Conservation (phyloP, 2,797 vertebrate genomes). For the Sphaeramia orbicularis region DNA sequence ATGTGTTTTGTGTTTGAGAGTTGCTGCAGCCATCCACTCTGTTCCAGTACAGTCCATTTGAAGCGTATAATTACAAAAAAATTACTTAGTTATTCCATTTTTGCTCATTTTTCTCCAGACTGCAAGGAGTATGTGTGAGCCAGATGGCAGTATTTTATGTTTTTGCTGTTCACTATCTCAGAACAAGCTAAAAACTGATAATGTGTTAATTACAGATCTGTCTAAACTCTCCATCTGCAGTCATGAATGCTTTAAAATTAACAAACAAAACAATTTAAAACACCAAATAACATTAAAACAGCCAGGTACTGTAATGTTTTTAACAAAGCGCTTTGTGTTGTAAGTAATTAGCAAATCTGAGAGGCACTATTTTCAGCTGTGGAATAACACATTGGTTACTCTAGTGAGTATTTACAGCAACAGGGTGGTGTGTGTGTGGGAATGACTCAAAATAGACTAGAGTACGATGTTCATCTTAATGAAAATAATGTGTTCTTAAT, state of each 20-base stretch:
- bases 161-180: too few relatives aligned
- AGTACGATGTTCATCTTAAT: slow-evolving; percentile 9
- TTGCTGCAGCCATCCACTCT: slow-evolving; percentile 17
- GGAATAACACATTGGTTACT: slow-evolving; percentile 32
- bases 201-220: too few relatives aligned
- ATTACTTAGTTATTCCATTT: too few relatives aligned
- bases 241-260: too few relatives aligned
- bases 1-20: slow-evolving; percentile 2
- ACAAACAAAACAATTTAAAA: too few relatives aligned
- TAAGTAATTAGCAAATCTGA: slow-evolving; percentile 9
- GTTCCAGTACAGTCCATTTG: slow-evolving; percentile 12
- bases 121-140: too few relatives aligned
- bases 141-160: too few relatives aligned
- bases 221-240: too few relatives aligned
- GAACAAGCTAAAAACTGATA: too few relatives aligned
- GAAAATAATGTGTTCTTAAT: slow-evolving; percentile 22
- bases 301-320: background rate
- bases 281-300: background rate
- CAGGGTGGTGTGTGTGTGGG: slow-evolving; percentile 6
- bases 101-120: too few relatives aligned
- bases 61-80: background rate
- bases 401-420: slow-evolving; percentile 26
- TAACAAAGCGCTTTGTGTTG: background rate
- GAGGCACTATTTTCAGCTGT: slow-evolving; percentile 45
- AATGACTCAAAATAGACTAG: slow-evolving; percentile 37